Base-by-base conservation (phyloP, 2,888 invertebrate species). In the Galerucella pusilla region DNA sequence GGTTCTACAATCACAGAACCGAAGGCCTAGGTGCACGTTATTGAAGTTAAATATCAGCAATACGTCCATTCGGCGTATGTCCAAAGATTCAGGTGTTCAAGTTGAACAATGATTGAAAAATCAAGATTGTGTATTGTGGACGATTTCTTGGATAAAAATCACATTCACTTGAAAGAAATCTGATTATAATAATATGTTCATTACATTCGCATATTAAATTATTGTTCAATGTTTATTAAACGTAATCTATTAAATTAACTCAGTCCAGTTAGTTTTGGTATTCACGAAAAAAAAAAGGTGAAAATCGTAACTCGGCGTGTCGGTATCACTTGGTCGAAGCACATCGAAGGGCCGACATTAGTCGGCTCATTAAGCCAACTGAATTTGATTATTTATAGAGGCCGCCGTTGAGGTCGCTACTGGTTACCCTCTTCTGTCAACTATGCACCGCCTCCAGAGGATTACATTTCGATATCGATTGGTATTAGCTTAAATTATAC, bases 401-500 rank as follows among this genome's bases (percentile, higher is more conserved):
- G 74, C 79, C 75, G 76, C 72, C 61, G 73, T 75, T 75, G 81
- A 78, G 81, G 80, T 79, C 79, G 77, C 78, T 76, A 75, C 77
- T 74, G 81, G 80, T 81, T 82, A 78, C 79, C 80, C 81, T 80
- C 81, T 81, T 80, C 80, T 79, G 81, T 80, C 81, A 77, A 79
- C 80, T 75, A 71, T 75, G 77, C 74, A 76, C 78, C 77, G 68
- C 75, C 78, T 80, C 75, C 77, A 67, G 73, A 78, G 81, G 78
- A 81, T 79, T 79, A 79, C 78, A 79, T 78, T 78, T 75, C 79
- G 81, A 77, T 80, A 81, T 80, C 78, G 82, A 81, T 83, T 80
- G 80, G 80, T 80, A 83, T 81, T 82, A 80, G 77, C 81, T 80
- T 81, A 81, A 81, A 83, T 82, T 82, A 82, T 81, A 79, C 78